Conservation (phyloP, 2,888 invertebrate species). For the Stenchaetothrips biformis region DNA sequence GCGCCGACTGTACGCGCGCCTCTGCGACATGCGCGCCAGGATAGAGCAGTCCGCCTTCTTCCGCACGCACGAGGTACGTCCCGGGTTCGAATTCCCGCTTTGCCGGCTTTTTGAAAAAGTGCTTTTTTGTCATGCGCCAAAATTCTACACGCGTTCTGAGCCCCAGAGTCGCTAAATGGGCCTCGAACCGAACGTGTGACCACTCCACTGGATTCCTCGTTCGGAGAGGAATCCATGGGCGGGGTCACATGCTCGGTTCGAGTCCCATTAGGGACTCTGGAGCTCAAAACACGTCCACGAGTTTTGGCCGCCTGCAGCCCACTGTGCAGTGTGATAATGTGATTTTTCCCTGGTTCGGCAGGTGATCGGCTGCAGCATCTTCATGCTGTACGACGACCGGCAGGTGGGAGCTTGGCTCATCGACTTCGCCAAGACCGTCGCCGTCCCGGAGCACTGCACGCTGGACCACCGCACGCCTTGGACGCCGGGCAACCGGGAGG, state of each 20-base stretch:
- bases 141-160: no score
- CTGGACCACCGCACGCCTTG: slow-evolving; percentile 78
- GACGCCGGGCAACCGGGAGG: slow-evolving; percentile 93
- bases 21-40: slow-evolving; percentile 68
- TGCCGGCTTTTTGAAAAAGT: slow-evolving; percentile 20
- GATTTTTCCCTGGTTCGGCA: slow-evolving; percentile 41
- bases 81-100: not conserved
- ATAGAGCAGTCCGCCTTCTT: slow-evolving; percentile 84
- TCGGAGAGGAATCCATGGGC: no score
- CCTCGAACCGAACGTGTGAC: no score
- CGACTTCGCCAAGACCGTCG: slow-evolving; percentile 90
- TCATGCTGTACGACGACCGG: slow-evolving; percentile 85
- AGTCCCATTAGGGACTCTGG: no score
- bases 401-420: slow-evolving; percentile 93
- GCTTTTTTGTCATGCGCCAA: no score
- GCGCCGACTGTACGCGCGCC: slow-evolving; percentile 63
- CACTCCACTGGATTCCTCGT: no score
- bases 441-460: slow-evolving; percentile 60
- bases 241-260: no score
- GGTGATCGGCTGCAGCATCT: slow-evolving; percentile 87
- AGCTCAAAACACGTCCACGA: no score
- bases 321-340: no score
- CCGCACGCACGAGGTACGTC: slow-evolving; percentile 70
- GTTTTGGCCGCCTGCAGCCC: no score
- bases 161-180: no score